A percentile compares a stretch with the other conserved stretches of the same genome.
These are phyloP conservation scores for Pavo muticus DNA, from an alignment of 2,113 vertebrate genomes.

Conservation along the genomic window DNA sequence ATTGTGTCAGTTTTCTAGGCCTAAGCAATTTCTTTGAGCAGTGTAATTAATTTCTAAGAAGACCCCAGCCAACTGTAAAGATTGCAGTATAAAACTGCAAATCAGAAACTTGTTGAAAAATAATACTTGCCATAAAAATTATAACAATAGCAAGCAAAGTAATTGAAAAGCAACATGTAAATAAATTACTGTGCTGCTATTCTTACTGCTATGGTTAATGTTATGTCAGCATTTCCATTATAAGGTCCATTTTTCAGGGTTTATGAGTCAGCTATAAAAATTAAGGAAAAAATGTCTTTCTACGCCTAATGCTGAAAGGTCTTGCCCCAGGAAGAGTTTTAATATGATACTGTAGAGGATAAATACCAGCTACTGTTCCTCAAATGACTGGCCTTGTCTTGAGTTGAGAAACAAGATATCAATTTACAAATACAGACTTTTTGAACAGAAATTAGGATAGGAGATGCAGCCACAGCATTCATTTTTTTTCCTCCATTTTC, in stretches of 20 bases:
- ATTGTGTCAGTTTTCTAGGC: constrained; percentile 52
- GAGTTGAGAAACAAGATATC: background rate
- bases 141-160: constrained; percentile 67
- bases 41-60: constrained; percentile 70
- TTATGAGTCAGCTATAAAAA: constrained; percentile 49
- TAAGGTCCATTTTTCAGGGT: constrained; percentile 42
- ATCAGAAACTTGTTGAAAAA: constrained; percentile 70
- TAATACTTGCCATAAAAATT: constrained; percentile 67
- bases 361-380: background rate
- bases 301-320: background rate
- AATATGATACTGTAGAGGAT: background rate
- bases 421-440: background rate
- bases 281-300: background rate
- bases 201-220: constrained; percentile 57
- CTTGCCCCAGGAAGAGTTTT: background rate
- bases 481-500: background rate
- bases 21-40: constrained; percentile 64
- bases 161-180: constrained; percentile 62
- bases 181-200: constrained; percentile 52
- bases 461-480: background rate
- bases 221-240: constrained; percentile 62
- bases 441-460: background rate
- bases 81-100: constrained; percentile 50
- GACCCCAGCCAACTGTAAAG: constrained; percentile 54
- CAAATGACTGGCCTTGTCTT: background rate